Evolutionary conservation across 2,888 invertebrate species (phyloP).

Genomic region (Cremastobaeus sp.): DNA sequence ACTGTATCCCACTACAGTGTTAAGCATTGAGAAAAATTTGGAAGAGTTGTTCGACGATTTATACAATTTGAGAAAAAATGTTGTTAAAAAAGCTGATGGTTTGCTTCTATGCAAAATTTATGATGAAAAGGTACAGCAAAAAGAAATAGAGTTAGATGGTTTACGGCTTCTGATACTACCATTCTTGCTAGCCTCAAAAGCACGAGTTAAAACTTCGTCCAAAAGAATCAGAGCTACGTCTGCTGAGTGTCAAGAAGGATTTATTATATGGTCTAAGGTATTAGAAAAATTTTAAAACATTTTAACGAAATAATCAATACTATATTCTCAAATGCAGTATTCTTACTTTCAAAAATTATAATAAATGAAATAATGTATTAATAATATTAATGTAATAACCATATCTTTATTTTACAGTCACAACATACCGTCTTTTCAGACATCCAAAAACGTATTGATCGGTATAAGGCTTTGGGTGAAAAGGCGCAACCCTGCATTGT

Average conservation of each 20-base stretch:
- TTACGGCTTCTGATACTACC: constrained; percentile 13
- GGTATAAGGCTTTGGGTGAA: too few species aligned
- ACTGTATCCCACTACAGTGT: constrained; percentile 12
- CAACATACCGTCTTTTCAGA: too few species aligned
- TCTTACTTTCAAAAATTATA: too few species aligned
- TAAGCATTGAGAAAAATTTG: constrained; percentile 19
- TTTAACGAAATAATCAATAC: too few species aligned
- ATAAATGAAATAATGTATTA: too few species aligned
- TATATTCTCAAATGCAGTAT: too few species aligned
- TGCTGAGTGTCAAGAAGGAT: constrained; percentile 20
- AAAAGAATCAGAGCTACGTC: constrained; percentile 11
- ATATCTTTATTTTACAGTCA: too few species aligned
- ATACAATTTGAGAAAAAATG: constrained; percentile 2
- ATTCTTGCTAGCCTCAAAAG: constrained; percentile 3
- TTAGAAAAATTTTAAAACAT: constrained; percentile 7
- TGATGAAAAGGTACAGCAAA: neutral
- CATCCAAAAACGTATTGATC: too few species aligned
- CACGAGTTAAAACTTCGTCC: constrained; percentile 1
- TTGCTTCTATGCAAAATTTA: neutral
- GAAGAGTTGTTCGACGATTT: constrained; percentile 9
- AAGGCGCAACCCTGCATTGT: constrained; percentile 14
- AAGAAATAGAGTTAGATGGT: constrained; percentile 3
- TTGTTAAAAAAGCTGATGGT: neutral
- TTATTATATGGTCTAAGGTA: constrained; percentile 26
- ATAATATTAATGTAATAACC: neutral